These are phyloP conservation scores for Acanthisitta chloris DNA, from an alignment of 2,113 vertebrate genomes.

Conservation along the genomic window DNA sequence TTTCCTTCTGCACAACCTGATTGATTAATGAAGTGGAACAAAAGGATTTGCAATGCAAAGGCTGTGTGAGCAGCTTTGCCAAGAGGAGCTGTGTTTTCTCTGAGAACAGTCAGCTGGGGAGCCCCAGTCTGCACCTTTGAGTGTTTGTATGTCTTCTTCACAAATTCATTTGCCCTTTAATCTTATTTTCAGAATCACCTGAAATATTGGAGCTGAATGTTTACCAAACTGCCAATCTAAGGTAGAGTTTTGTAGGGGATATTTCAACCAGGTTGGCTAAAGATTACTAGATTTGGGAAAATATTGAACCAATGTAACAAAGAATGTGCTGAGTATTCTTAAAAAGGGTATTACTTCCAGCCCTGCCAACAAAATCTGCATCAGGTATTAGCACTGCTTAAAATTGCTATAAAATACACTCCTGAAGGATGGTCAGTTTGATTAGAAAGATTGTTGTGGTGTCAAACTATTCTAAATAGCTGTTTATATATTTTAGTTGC, in stretches of 20 bases:
- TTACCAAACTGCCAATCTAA: background rate
- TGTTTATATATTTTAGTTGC: background rate
- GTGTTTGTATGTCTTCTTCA: fast-evolving
- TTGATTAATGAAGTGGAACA: background rate
- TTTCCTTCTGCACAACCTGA: background rate
- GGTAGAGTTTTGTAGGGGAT: background rate
- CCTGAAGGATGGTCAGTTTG: background rate
- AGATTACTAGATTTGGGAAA: background rate
- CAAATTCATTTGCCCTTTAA: background rate
- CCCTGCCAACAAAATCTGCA: background rate
- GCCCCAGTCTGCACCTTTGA: background rate
- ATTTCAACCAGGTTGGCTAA: background rate
- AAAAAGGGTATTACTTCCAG: background rate
- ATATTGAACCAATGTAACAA: background rate
- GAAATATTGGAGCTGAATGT: background rate
- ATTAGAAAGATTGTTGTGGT: background rate
- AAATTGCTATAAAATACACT: background rate
- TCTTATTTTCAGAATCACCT: background rate
- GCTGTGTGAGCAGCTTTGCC: background rate
- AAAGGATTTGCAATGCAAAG: background rate
- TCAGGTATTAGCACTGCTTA: background rate
- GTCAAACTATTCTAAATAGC: background rate
- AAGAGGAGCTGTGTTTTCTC: background rate
- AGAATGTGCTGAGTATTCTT: background rate
- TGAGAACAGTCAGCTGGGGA: background rate